Conservation (phyloP, 2,797 vertebrate genomes). For the Acridotheres tristis region DNA sequence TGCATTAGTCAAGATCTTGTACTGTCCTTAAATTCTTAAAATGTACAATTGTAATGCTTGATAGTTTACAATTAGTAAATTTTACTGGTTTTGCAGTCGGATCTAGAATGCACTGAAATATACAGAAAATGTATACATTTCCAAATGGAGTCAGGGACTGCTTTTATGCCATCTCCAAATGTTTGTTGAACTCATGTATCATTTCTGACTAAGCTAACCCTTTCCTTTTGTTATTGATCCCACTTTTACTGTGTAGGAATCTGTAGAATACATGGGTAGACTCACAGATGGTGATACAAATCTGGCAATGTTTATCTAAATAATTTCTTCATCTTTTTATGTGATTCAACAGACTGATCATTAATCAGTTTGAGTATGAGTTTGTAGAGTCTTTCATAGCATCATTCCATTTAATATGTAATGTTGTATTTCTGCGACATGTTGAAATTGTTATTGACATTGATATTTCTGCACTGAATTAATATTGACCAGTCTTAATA, state of each 20-base stretch:
- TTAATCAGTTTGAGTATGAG: fast-evolving
- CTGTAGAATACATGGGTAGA: neutral
- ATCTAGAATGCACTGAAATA: neutral
- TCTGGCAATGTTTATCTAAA: neutral
- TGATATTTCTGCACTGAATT: neutral
- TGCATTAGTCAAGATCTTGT: neutral
- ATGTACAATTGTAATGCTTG: neutral
- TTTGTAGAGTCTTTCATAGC: neutral
- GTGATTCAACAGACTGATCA: neutral
- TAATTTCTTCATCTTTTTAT: neutral
- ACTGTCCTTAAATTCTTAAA: neutral
- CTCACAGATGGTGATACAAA: neutral
- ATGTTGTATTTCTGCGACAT: neutral
- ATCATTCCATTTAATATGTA: neutral
- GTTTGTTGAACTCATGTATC: neutral
- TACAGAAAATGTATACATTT: neutral
- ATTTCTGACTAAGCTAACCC: neutral
- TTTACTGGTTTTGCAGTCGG: neutral
- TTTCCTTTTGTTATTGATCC: neutral
- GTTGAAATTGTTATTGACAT: neutral
- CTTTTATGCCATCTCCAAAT: neutral
- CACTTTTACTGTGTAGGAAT: neutral
- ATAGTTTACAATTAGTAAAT: neutral
- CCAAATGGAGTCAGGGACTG: neutral
- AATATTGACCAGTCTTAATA: neutral